Evolutionary conservation across 1,140 invertebrate species (phyloP).

Genomic region (Eumeta japonica): DNA sequence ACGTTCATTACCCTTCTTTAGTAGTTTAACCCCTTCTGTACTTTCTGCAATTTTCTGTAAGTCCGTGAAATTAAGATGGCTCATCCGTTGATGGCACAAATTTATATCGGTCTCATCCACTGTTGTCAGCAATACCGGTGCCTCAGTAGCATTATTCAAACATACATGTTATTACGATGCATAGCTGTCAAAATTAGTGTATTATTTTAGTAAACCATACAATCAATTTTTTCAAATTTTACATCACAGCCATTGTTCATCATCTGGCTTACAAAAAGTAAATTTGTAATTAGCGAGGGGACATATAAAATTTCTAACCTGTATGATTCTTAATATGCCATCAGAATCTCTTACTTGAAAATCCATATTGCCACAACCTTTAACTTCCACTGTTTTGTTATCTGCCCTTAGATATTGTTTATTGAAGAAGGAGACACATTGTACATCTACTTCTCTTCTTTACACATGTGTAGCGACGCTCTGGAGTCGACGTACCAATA

Average conservation of each 20-base stretch:
- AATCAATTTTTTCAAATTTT: not conserved
- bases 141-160: too few species aligned
- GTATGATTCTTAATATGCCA: slow-evolving; percentile 7
- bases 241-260: not conserved
- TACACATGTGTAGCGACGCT: slow-evolving; percentile 8
- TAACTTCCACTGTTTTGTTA: slow-evolving; percentile 10
- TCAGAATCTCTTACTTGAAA: slow-evolving; percentile 6
- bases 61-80: not conserved
- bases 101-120: not conserved
- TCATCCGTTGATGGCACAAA: not conserved
- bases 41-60: not conserved
- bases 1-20: not conserved
- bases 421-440: slow-evolving; percentile 6
- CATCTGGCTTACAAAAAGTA: slow-evolving; percentile 1
- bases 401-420: slow-evolving; percentile 9
- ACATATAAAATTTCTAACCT: slow-evolving; percentile 5
- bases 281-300: not conserved
- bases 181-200: too few species aligned
- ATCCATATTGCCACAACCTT: slow-evolving; percentile 9
- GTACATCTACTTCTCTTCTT: too few species aligned
- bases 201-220: not conserved
- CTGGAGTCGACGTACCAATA: slow-evolving; percentile 12
- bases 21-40: not conserved
- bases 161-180: too few species aligned
- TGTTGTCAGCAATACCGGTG: too few species aligned